Base-by-base conservation (phyloP, 1,140 invertebrate genomes). In the Drosophila subpulchrella region DNA sequence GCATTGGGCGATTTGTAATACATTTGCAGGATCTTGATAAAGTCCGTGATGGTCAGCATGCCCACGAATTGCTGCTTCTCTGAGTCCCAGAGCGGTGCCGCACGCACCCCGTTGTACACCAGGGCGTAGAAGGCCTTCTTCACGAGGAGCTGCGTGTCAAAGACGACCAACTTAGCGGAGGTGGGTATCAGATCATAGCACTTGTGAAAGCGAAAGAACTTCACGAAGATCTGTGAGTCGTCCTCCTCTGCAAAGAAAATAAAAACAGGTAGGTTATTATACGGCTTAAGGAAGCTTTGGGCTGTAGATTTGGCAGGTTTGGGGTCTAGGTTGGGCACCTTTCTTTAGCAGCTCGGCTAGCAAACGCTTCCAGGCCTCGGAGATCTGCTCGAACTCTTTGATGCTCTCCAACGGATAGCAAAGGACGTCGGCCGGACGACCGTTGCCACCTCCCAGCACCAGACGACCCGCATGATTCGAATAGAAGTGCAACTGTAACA, bases 1-100 rank as follows among this genome's bases (percentile, higher is more conserved):
- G 98, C 96, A 77, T 96, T 95, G 17, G 97, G 96, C 77, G 97
- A 97, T 84, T 97, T 98, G 93, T 99, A 98, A 94, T 99, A 99
- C 96, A 98, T 99, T 93, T 98, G 96, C 53, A 99, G 94, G 89
- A 99, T 99, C 93, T 98, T 98, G 90, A 99, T 99, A 92, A 99
- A 99, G 93, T 99, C 99, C 48, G 99, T 99, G 83, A 99, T 99
- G 39, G 99, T 99, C 54, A 99, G 94, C 98, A 99, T 99, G 50
- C 98, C 97, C 34, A 98, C 96, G 92, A 96, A 99, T 92, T 97
- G 94, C 92, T 99, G 98, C 79, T 96, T 95, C 53, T 94, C 93
- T 68, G 96, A 98, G 92, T 99, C 98, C 98, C 98, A 99, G 36
- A 99, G 93, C 1, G 98, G 98, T 15, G 99, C 99, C 13, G 99